Evolutionary conservation across 2,113 vertebrate species (phyloP).

Genomic region (Noctilio leporinus): DNA sequence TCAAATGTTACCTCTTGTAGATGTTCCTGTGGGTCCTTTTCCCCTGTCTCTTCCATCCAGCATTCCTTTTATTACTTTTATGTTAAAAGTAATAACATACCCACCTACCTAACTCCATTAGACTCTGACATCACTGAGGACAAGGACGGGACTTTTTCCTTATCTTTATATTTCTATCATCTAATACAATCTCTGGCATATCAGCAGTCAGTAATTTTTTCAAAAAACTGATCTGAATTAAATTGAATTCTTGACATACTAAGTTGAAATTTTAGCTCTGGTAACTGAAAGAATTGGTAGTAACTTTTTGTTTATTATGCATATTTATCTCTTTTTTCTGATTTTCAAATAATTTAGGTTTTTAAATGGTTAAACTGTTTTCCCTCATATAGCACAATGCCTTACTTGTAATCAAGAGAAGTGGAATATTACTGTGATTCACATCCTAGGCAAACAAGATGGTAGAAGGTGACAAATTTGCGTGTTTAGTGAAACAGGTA

Average conservation of each 20-base stretch:
- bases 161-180: neutral
- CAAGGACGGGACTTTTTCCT: neutral
- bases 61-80: neutral
- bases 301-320: neutral
- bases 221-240: neutral
- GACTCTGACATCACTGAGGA: neutral
- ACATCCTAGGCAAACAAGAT: neutral
- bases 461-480: neutral
- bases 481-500: neutral
- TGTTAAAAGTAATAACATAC: neutral
- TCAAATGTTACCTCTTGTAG: neutral
- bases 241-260: neutral
- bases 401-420: slow-evolving; percentile 32
- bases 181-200: neutral
- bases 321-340: slow-evolving; percentile 19
- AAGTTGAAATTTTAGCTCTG: slow-evolving; percentile 3
- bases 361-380: slow-evolving; percentile 17
- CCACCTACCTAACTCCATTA: neutral
- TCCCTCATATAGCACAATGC: slow-evolving; percentile 4
- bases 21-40: neutral
- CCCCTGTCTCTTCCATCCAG: neutral
- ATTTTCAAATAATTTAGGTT: slow-evolving; percentile 19
- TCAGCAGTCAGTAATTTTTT: neutral
- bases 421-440: slow-evolving; percentile 45
- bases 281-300: neutral